Percentiles rank a stretch among this genome's conserved stretches.
phyloP scores from a whole-genome alignment of 2,797 vertebrate species.

The Tapera naevia region DNA sequence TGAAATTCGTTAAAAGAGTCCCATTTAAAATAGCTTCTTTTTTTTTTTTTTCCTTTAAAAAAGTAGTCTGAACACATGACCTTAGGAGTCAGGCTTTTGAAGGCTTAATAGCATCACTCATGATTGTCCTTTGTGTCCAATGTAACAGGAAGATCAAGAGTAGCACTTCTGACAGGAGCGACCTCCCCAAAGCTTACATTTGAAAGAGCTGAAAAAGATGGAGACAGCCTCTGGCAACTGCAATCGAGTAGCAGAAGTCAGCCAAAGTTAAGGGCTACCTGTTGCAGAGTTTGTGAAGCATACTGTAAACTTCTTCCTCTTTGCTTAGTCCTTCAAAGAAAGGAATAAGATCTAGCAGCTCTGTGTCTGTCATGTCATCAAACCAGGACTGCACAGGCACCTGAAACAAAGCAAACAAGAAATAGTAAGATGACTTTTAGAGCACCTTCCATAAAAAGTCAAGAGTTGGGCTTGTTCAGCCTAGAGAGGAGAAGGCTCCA shows the following conservation, averaged over 20 bases:
- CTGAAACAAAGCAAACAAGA: conserved; percentile 72
- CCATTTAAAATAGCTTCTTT: conserved; percentile 79
- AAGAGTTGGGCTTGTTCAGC: no score
- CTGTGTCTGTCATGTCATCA: conserved; percentile 96
- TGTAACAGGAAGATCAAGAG: conserved; percentile 69
- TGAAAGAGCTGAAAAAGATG: conserved; percentile 54
- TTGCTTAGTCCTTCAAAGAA: conserved; percentile 92
- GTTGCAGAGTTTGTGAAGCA: conserved; percentile 90
- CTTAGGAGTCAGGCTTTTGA: conserved; percentile 65
- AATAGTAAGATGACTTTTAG: background rate
- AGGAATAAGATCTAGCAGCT: conserved; percentile 95
- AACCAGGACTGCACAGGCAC: conserved; percentile 99
- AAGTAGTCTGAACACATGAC: conserved; percentile 67
- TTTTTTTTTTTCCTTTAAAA: conserved; percentile 64
- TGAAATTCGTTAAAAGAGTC: conserved; percentile 82
- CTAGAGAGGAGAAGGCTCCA: no score
- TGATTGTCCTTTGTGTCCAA: conserved; percentile 70
- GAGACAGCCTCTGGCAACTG: conserved; percentile 51
- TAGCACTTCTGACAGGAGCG: conserved; percentile 48
- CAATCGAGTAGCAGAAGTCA: conserved; percentile 38
- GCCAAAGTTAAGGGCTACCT: conserved; percentile 85
- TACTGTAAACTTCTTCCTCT: conserved; percentile 92
- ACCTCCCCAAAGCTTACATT: conserved; percentile 61
- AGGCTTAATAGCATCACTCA: conserved; percentile 63
- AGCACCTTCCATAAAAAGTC: no score